phyloP scores from a whole-genome alignment of 2,888 invertebrate species.

The Lasioglossum figueresi region DNA sequence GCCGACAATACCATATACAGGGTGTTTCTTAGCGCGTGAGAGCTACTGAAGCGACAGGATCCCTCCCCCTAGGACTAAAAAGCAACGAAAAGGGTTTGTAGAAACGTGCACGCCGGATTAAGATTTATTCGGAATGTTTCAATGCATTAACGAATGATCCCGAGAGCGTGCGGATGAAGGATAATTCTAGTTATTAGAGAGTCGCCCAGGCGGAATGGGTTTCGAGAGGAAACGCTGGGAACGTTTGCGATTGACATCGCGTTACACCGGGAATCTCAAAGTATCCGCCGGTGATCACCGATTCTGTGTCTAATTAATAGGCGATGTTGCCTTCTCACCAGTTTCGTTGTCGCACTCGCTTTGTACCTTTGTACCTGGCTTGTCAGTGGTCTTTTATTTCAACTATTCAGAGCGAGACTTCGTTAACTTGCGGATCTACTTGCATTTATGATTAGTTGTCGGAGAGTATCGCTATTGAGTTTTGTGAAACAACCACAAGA shows the following conservation, averaged over 20 bases:
- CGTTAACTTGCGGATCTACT: too few species aligned
- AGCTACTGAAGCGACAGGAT: constrained; percentile 14
- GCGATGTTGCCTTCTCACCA: not conserved
- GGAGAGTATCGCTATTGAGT: not conserved
- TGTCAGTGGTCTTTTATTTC: not conserved
- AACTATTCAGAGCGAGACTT: not conserved
- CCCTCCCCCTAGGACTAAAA: not conserved
- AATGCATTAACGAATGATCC: not conserved
- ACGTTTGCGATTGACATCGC: not conserved
- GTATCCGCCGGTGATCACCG: not conserved
- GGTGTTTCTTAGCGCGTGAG: constrained; percentile 33
- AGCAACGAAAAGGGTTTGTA: constrained; percentile 4
- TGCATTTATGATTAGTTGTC: too few species aligned
- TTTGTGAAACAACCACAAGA: not conserved
- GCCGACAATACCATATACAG: constrained; percentile 47
- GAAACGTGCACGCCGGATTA: not conserved
- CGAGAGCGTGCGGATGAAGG: not conserved
- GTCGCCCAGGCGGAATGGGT: not conserved
- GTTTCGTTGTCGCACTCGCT: not conserved
- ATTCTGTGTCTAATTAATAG: not conserved
- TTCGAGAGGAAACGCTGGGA: not conserved
- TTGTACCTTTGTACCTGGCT: not conserved
- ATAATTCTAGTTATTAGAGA: not conserved
- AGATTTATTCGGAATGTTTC: not conserved
- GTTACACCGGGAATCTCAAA: not conserved